Evolutionary conservation across 2,888 invertebrate species (phyloP).

Genomic region (Drosophila subquinaria): DNA sequence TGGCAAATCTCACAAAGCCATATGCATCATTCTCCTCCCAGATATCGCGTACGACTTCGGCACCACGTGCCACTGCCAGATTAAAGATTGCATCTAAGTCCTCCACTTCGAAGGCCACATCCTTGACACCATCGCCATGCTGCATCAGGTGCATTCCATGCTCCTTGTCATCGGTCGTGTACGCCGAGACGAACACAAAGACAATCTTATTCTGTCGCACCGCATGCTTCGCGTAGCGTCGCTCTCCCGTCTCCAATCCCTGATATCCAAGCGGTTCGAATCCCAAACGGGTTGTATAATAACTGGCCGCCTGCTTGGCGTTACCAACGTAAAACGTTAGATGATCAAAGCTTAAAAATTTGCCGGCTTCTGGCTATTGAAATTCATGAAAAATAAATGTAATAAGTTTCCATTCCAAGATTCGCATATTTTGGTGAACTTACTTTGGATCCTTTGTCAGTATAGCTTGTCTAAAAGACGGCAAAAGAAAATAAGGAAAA

Average conservation of each 20-base stretch:
- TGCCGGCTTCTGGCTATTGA: conserved; percentile 90
- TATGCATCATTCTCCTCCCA: conserved; percentile 95
- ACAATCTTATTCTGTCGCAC: conserved; percentile 96
- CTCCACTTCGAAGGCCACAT: conserved; percentile 97
- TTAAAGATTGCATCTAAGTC: conserved; percentile 95
- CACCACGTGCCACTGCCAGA: conserved; percentile 94
- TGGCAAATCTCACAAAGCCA: conserved; percentile 94
- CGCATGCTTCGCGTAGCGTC: conserved; percentile 93
- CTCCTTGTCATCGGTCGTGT: conserved; percentile 91
- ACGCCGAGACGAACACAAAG: conserved; percentile 96
- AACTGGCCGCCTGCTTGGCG: conserved; percentile 99
- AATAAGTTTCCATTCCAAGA: neutral
- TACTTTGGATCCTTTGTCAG: conserved; percentile 92
- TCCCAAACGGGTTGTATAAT: conserved; percentile 96
- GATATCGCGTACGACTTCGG: conserved; percentile 92
- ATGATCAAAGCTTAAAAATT: conserved; percentile 96
- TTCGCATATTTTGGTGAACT: conserved; percentile 6
- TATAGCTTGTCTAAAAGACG: conserved; percentile 90
- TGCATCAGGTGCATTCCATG: conserved; percentile 92
- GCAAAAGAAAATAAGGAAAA: neutral
- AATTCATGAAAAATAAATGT: neutral
- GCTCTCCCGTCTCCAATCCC: conserved; percentile 97
- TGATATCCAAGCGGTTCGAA: conserved; percentile 96
- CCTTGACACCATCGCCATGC: conserved; percentile 99
- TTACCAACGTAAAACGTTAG: conserved; percentile 98